Conservation (phyloP, 1,140 invertebrate genomes). For the Heliconius hermathena region DNA sequence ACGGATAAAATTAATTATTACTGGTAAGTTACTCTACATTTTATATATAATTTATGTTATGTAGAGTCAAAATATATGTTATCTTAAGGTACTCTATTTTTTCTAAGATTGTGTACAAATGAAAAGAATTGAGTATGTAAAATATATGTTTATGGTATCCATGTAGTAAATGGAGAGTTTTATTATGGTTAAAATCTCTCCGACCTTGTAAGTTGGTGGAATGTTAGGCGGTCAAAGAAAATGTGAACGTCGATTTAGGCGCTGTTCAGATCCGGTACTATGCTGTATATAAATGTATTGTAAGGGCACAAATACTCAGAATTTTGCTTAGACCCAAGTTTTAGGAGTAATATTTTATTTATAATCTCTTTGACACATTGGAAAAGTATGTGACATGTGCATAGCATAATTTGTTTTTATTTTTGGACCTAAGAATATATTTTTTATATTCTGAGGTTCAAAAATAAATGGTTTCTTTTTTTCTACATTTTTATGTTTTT, state of each 20-base stretch:
- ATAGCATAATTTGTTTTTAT: background rate
- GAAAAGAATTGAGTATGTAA: background rate
- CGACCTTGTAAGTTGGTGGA: constrained; percentile 49
- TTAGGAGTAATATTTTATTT: background rate
- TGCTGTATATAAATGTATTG: constrained; percentile 23
- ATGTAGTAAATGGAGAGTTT: constrained; percentile 21
- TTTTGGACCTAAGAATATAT: too few relatives aligned
- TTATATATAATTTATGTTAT: background rate
- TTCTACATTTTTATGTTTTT: too few relatives aligned
- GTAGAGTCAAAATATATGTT: background rate
- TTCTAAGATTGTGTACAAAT: background rate
- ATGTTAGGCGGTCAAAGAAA: constrained; percentile 49
- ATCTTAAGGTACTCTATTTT: background rate
- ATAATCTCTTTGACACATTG: background rate
- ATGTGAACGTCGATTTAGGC: constrained; percentile 49
- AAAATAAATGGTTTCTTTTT: too few relatives aligned
- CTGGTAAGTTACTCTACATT: background rate
- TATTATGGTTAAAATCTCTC: constrained; percentile 49
- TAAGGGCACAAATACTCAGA: constrained; percentile 22
- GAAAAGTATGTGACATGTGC: background rate
- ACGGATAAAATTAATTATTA: constrained; percentile 45
- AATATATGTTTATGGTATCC: background rate
- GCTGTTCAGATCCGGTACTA: constrained; percentile 49
- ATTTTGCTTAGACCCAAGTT: background rate
- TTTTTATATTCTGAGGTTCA: too few relatives aligned